Evolutionary conservation across 2,113 vertebrate genomes (phyloP), one percentile per base, ranked within the genome.

Genomic region (Calidris pugnax): DNA sequence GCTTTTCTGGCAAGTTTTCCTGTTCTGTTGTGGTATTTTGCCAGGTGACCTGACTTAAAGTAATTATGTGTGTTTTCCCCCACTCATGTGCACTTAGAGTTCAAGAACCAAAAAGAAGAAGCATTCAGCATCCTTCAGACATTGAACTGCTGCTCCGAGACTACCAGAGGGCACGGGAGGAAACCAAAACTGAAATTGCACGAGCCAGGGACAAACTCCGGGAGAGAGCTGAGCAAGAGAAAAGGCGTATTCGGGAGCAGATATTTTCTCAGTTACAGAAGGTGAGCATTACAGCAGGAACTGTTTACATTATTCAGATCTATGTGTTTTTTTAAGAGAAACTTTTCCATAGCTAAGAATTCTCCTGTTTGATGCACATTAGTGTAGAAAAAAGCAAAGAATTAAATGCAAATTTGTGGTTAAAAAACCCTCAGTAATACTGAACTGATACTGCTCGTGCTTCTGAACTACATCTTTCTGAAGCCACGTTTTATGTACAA

Each of bases 121-220:
- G 95, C 12, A 13, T 97, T 67, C 98, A 97, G 69, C 97, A 88
- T 81, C 98, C 99, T 12, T 99, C 98, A 74, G 99, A 99, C 91
- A 99, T 99, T 18, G 98, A 99, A 92, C 95, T 98, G 78, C 86
- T 99, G 96, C 95, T 99, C 83, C 98, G 78, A 69, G 99, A 99
- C 96, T 99, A 99, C 77, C 98, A 98, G 78, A 98, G 90, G 60
- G 99, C 99, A 18, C 98, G 98, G 5, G 98, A 99, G 94, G 99
- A 99, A 94, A 98, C 99, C 77, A 98, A 98, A 97, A 97, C 96
- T 1, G 99, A 99, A 98, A 99, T 99, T n/a, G 98, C 99, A 6
- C 98, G 95, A 85, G 99, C 99, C 0, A 97, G 98, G 56, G 98
- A 99, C 53, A 98, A 98, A 69, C 98, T 99, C 39, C 94, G 98